Base-by-base conservation (phyloP, 2,113 vertebrate species). In the Vidua macroura region DNA sequence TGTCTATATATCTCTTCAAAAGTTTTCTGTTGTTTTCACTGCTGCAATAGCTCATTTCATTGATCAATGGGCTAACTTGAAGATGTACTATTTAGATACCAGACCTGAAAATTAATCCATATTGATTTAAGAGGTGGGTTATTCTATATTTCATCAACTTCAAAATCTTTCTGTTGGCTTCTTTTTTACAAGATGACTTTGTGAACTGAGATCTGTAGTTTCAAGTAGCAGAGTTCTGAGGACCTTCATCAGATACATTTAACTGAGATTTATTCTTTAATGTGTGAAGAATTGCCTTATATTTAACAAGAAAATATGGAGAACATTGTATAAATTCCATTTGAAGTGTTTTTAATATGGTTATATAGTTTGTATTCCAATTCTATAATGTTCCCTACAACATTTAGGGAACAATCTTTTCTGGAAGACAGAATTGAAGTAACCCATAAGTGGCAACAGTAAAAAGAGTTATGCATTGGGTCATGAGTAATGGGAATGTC, bases 181-280 rank as follows among this genome's bases (percentile, higher is more conserved):
- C 18, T 17, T 67, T 68, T 88, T 96, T 7, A 7, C 3, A 69
- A 16, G 85, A 41, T 2, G 28, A 33, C 62, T 76, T 96, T 20
- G 7, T 8, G 10, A 12, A 7, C 17, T 2, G 46, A 68, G 23
- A 2, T 51, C 13, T 5, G 3, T 1, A 11, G 24, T 0, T n/a
- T 11, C 10, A 18, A 74, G 8, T 2, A 46, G 63, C 23, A 84
- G 79, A 33, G 7, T 19, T 77, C 51, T 7, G 30, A 58, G 39
- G 15, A 83, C 23, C 19, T 62, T 69, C 16, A 15, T 23, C 9
- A 37, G 13, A 24, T 18, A 31, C 5, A 20, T 9, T 49, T 49
- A 49, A 55, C 30, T 31, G 30, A 69, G 4, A 55, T 19, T 31
- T 31, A 2, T 41, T 78, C 20, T 58, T 63, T 59, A 59, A 22